Evolutionary conservation across 1,140 invertebrate genomes (phyloP).

Genomic region (Drosophila chauvacae): DNA sequence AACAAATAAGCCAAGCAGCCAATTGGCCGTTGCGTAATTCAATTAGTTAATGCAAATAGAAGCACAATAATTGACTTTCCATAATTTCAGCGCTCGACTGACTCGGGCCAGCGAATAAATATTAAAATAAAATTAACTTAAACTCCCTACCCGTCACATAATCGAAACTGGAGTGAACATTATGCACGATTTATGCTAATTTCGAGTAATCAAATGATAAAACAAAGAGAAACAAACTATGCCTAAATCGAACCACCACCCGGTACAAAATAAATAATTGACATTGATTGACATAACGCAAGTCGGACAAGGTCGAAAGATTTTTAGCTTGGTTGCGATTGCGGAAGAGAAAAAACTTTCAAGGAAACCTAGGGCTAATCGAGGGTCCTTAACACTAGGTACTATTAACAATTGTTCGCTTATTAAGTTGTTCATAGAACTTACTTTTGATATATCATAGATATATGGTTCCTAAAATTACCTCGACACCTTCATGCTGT

Average conservation of each 20-base stretch:
- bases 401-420: constrained; percentile 65
- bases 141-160: constrained; percentile 57
- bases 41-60: constrained; percentile 65
- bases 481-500: constrained; percentile 86
- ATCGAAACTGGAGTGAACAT: constrained; percentile 34
- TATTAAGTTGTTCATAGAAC: constrained; percentile 93
- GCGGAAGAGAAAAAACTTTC: constrained; percentile 75
- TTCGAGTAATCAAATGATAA: constrained; percentile 36
- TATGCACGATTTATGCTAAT: constrained; percentile 48
- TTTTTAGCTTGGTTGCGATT: constrained; percentile 59
- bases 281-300: constrained; percentile 11
- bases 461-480: constrained; percentile 96
- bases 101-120: constrained; percentile 30
- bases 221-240: constrained; percentile 38
- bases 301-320: constrained; percentile 59
- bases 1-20: constrained; percentile 56
- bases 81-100: constrained; percentile 31
- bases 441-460: constrained; percentile 97
- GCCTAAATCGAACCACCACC: constrained; percentile 42
- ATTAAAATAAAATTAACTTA: constrained; percentile 60
- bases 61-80: constrained; percentile 70
- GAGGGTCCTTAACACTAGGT: constrained; percentile 32
- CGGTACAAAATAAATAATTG: constrained; percentile 46
- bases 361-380: constrained; percentile 54
- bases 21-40: constrained; percentile 58